phyloP scores from a whole-genome alignment of 2,113 vertebrate species.

The Ranitomeya variabilis region DNA sequence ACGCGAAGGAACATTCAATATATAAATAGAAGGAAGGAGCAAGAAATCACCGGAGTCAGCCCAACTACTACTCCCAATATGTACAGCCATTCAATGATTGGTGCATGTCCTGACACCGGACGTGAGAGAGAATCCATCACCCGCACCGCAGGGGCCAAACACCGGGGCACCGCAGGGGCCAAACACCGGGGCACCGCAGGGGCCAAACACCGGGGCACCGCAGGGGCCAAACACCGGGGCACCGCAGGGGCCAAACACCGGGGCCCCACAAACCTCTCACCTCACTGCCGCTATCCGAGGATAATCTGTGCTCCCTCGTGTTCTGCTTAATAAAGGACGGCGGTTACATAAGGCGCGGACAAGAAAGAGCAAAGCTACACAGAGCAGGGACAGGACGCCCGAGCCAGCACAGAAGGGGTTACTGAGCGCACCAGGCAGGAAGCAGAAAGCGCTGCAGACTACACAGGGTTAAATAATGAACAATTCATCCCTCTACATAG shows the following conservation, averaged over 20 bases:
- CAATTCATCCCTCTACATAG: too few relatives aligned
- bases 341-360: conserved; percentile 60
- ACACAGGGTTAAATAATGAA: too few relatives aligned
- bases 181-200: conserved; percentile 28
- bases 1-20: background rate
- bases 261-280: conserved; percentile 36
- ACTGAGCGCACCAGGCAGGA: background rate
- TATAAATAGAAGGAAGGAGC: too few relatives aligned
- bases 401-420: background rate
- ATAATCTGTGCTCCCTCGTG: conserved; percentile 64
- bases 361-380: background rate
- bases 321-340: conserved; percentile 71
- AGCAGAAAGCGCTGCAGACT: too few relatives aligned
- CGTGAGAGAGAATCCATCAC: conserved; percentile 15
- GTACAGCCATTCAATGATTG: background rate
- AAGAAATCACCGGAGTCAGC: too few relatives aligned
- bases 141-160: conserved; percentile 9
- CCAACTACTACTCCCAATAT: background rate
- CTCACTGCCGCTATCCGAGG: conserved; percentile 67
- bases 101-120: background rate
- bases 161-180: too few relatives aligned
- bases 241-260: conserved; percentile 4
- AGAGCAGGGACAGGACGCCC: too few relatives aligned
- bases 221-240: conserved; percentile 5
- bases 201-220: conserved; percentile 15